Evolutionary conservation across 2,888 invertebrate species (phyloP), one percentile per base, ranked within the genome.

Genomic region (Platycheirus rosarum): DNA sequence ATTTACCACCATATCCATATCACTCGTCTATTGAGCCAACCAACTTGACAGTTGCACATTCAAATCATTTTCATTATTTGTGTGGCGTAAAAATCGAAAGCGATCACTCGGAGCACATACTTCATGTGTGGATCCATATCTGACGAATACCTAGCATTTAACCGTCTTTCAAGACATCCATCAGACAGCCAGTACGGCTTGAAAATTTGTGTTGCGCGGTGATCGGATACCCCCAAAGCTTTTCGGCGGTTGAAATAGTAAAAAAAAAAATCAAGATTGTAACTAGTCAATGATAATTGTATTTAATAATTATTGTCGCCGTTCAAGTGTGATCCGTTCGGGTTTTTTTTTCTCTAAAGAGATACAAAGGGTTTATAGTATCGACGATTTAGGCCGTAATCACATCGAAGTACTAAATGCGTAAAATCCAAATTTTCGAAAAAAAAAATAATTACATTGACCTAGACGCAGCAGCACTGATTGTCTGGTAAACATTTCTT

Each of bases 31-130:
- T 55, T 57, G 55, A 46, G 48, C 44, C 66, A 57, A 65, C 53
- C 48, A 65, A 70, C 80, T 26, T 62, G 80, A 80, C 80, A 80
- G 80, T 80, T 80, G 80, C 80, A 80, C 76, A 76, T 80, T 76
- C 70, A 66, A 80, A 80, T 76, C 70, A 37, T 40, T 57, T 57
- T 9, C 57, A 57, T 44, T 65, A 62, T 40, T 37, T 66, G 66
- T 76, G 70, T 80, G 80, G 76, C 80, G 80, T 76, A 80, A 80
- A 80, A 80, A 80, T 80, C 76, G 80, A 80, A 80, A 80, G 80
- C 80, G 65, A 80, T 51, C 80, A 68, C 65, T 70, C 74, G 35
- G 7, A 68, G 79, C 63, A 57, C 69, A 63, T 46, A 40, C 55
- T 29, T 55, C 8, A 32, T 32, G 44, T 29, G 32, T 53, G 51